Evolutionary conservation across 2,888 invertebrate species (phyloP).

Genomic region (Pherbina coryleti): DNA sequence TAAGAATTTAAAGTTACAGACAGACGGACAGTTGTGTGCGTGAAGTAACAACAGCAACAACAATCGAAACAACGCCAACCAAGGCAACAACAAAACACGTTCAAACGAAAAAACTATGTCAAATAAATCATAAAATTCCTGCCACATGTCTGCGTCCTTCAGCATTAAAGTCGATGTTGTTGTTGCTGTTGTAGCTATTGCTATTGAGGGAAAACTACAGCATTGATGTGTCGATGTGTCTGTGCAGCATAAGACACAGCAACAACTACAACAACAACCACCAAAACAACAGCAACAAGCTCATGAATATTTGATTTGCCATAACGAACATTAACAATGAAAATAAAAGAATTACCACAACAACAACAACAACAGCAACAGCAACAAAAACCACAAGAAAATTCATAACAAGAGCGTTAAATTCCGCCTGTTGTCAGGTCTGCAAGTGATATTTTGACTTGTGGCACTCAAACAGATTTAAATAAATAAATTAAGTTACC

Average conservation of each 20-base stretch:
- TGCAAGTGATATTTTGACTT: slow-evolving; percentile 11
- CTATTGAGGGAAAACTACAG: neutral
- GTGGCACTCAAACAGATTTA: slow-evolving; percentile 54
- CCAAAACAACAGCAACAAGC: slow-evolving; percentile 19
- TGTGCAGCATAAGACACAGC: neutral
- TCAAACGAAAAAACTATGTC: slow-evolving; percentile 57
- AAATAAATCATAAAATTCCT: slow-evolving; percentile 63
- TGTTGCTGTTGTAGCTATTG: slow-evolving; percentile 24
- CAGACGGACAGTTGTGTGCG: neutral
- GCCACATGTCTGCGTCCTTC: slow-evolving; percentile 48
- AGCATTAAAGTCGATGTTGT: slow-evolving; percentile 20
- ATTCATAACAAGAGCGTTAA: neutral
- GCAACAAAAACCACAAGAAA: neutral
- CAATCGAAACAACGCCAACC: neutral
- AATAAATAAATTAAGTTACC: slow-evolving; percentile 69
- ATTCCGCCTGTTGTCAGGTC: slow-evolving; percentile 5
- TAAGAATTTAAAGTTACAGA: neutral
- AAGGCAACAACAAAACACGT: slow-evolving; percentile 27
- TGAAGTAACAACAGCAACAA: neutral
- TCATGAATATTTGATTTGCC: slow-evolving; percentile 47
- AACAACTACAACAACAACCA: slow-evolving; percentile 24
- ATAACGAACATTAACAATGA: slow-evolving; percentile 9
- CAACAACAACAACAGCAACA: neutral
- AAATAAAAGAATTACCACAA: neutral
- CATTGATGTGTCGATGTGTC: neutral